phyloP scores from a whole-genome alignment of 2,888 invertebrate genomes.

The Sphinx pinastri region DNA sequence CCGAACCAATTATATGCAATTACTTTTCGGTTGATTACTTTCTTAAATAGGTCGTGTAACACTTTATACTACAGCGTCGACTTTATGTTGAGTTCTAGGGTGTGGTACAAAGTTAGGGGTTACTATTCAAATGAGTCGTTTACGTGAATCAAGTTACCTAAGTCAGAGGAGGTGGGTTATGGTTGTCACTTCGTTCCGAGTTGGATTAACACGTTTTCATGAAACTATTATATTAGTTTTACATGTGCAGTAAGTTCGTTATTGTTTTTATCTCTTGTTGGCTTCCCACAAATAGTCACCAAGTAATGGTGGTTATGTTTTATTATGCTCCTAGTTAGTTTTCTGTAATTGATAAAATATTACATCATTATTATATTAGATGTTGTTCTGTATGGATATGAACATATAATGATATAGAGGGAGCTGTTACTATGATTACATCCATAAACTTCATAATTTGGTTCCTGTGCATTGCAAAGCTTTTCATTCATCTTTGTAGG shows the following conservation, averaged over 20 bases:
- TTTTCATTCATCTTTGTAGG: too few species aligned
- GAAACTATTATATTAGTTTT: conserved; percentile 34
- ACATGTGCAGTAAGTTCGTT: neutral
- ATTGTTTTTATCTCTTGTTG: conserved; percentile 3
- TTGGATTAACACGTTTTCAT: conserved; percentile 46
- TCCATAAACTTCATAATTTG: too few species aligned
- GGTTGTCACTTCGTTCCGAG: conserved; percentile 40
- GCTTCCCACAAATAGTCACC: neutral
- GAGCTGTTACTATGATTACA: too few species aligned
- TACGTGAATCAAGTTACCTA: conserved; percentile 11
- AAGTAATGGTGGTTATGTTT: too few species aligned
- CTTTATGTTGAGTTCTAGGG: neutral
- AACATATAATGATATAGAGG: too few species aligned
- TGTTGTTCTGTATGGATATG: too few species aligned
- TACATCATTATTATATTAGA: too few species aligned
- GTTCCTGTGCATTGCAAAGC: too few species aligned
- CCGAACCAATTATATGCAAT: conserved; percentile 62
- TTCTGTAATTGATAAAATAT: too few species aligned
- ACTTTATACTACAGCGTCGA: neutral
- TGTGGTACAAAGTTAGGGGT: neutral
- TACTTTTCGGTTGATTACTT: conserved; percentile 55
- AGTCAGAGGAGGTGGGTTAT: neutral
- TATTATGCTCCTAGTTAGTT: too few species aligned
- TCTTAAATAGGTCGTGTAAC: conserved; percentile 56
- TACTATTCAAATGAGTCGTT: neutral